These are phyloP conservation scores for Periophthalmus modestus DNA, from an alignment of 2,113 vertebrate species.

Conservation along the genomic window DNA sequence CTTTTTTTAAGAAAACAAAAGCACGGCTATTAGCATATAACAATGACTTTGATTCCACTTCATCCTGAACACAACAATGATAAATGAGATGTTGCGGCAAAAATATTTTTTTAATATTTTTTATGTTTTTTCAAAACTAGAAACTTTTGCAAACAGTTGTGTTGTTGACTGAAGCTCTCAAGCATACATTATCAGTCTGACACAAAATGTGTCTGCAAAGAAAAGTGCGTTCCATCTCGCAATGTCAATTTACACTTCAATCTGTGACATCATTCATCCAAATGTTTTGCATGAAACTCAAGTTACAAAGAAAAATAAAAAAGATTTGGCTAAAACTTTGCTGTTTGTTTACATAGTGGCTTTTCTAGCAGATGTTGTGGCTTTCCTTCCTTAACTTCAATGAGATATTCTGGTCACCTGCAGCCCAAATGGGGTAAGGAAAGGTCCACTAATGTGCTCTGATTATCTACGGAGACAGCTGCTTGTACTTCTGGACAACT, in stretches of 20 bases:
- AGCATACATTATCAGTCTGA: slow-evolving; percentile 2
- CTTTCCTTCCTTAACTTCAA: background rate
- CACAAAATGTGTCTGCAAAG: background rate
- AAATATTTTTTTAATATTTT: background rate
- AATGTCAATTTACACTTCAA: background rate
- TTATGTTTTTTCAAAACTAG: background rate
- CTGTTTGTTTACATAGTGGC: background rate
- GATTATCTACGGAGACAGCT: background rate
- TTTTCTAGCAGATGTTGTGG: background rate
- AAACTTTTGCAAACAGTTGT: background rate
- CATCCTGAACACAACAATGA: background rate
- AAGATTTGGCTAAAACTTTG: too few relatives aligned
- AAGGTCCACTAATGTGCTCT: background rate
- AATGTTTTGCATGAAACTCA: background rate
- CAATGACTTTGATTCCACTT: slow-evolving; percentile 1
- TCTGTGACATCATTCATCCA: slow-evolving; percentile 1
- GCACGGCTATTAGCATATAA: background rate
- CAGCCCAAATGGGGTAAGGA: background rate
- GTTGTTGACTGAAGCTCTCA: background rate
- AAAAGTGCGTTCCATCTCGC: background rate
- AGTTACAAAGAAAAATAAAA: background rate
- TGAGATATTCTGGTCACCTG: background rate
- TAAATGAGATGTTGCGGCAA: background rate
- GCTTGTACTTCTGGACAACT: background rate
- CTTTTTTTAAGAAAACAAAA: background rate